Evolutionary conservation across 2,888 invertebrate genomes (phyloP), one percentile per base, ranked within the genome.

Genomic region (Acleris literana): DNA sequence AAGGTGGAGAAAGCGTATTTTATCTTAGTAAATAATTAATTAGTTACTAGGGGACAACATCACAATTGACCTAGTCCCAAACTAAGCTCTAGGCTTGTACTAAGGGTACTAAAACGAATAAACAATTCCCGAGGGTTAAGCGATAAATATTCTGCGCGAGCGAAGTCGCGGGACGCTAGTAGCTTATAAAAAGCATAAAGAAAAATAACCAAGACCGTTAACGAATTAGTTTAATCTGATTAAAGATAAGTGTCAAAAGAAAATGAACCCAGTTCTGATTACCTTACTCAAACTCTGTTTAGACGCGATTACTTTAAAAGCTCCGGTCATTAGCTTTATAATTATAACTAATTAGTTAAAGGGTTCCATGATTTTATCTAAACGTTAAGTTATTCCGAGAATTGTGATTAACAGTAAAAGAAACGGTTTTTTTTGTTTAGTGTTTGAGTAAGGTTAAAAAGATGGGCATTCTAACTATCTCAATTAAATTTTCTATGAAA

Each of bases 321-420:
- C 66, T 20, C n/a, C 22, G 43, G 60, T 55, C 49, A 44, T 60
- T 55, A 55, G 43, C 59, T 43, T 43, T 52, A 60, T 63, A 49
- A 52, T 43, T 60, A 60, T 63, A 49, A 52, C 52, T 64, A 64
- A 66, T 66, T 66, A 62, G 52, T 58, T 53, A 57, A 64, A 61
- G 49, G 62, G 62, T 65, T 48, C 49, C 39, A 54, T 65, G 68
- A 69, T 69, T 63, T 65, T 62, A 68, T 68, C 68, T 43, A 17
- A 58, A 58, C 59, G 56, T 33, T 62, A 33, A 53, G 53, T 56
- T 49, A 54, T 60, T 61, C 60, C 49, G 16, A 56, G 60, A 65
- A 61, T 56, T 51, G 51, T 44, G 55, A 61, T 65, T 60, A 61
- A 65, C 55, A 18, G 60, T 49, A 33, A 51, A 56, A 43, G 33